A percentile compares a stretch with the other conserved stretches of the same genome.
phyloP scores from a whole-genome alignment of 1,140 invertebrate genomes.

The Drosophila truncata region DNA sequence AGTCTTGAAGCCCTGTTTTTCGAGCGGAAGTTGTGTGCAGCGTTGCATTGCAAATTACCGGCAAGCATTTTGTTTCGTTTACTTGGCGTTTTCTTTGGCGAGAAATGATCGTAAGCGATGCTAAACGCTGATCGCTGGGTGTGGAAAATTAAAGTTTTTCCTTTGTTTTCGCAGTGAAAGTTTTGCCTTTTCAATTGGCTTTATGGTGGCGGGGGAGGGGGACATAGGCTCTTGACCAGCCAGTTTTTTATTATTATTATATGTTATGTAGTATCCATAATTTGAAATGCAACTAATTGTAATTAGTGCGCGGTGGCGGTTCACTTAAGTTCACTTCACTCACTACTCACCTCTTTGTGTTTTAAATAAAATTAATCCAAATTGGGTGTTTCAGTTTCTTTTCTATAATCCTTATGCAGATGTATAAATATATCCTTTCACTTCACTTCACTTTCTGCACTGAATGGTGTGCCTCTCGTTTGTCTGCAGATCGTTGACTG shows the following conservation, averaged over 20 bases:
- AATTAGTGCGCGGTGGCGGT: conserved; percentile 15
- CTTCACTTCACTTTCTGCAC: conserved; percentile 58
- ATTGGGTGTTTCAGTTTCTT: conserved; percentile 17
- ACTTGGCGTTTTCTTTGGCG: conserved; percentile 36
- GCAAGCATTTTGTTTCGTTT: conserved; percentile 17
- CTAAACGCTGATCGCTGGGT: conserved; percentile 30
- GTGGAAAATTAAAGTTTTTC: conserved; percentile 39
- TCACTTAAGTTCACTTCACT: conserved; percentile 37
- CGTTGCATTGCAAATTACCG: conserved; percentile 77
- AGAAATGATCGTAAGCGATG: conserved; percentile 31
- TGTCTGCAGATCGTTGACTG: conserved; percentile 73
- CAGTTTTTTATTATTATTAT: conserved; percentile 11
- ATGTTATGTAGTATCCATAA: conserved; percentile 19
- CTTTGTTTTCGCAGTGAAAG: conserved; percentile 62
- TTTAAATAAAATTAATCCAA: conserved; percentile 58
- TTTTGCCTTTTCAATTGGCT: conserved; percentile 56
- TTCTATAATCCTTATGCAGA: conserved; percentile 69
- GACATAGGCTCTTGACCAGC: conserved; percentile 13
- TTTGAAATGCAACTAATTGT: conserved; percentile 23
- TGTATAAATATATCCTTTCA: conserved; percentile 69
- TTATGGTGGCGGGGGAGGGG: not conserved
- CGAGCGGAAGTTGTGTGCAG: conserved; percentile 71
- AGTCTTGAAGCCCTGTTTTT: conserved; percentile 19
- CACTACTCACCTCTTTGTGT: conserved; percentile 63
- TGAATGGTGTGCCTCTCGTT: conserved; percentile 61